Evolutionary conservation across 1,140 invertebrate species (phyloP).

Genomic region (Diplogasteroides magnus): DNA sequence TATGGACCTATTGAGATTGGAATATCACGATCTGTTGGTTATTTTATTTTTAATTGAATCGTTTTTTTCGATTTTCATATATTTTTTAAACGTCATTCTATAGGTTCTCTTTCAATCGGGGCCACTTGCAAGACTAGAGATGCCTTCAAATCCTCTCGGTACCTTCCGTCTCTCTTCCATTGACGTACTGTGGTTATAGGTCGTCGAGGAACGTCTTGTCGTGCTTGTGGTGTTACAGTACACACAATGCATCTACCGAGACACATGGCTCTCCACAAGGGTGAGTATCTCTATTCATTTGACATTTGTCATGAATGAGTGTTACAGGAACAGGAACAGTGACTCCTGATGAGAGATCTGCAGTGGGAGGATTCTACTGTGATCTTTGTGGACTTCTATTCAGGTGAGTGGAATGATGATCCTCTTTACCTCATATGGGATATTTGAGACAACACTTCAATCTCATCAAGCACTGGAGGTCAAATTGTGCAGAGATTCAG

Average conservation of each 20-base stretch:
- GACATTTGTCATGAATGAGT: background rate
- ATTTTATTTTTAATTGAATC: constrained; percentile 9
- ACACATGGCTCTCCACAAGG: constrained; percentile 37
- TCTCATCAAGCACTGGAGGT: constrained; percentile 47
- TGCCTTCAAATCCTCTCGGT: background rate
- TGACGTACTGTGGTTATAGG: too few relatives aligned
- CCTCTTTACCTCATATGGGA: background rate
- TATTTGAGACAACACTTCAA: constrained; percentile 35
- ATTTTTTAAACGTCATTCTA: too few relatives aligned
- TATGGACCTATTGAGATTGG: constrained; percentile 40
- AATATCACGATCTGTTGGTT: constrained; percentile 18
- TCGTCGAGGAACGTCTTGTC: constrained; percentile 28
- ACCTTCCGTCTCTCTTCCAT: too few relatives aligned
- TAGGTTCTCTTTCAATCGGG: constrained; percentile 12
- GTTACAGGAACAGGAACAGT: background rate
- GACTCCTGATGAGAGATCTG: constrained; percentile 23
- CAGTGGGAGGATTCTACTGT: constrained; percentile 41
- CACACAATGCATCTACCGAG: constrained; percentile 30
- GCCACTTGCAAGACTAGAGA: constrained; percentile 6
- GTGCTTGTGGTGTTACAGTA: constrained; percentile 37
- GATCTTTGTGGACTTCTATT: constrained; percentile 45
- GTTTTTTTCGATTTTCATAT: constrained; percentile 5
- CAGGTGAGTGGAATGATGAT: constrained; percentile 5
- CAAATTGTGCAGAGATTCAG: constrained; percentile 44
- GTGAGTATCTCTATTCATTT: too few relatives aligned